Conservation (phyloP, 2,113 vertebrate genomes). For the Columba livia region DNA sequence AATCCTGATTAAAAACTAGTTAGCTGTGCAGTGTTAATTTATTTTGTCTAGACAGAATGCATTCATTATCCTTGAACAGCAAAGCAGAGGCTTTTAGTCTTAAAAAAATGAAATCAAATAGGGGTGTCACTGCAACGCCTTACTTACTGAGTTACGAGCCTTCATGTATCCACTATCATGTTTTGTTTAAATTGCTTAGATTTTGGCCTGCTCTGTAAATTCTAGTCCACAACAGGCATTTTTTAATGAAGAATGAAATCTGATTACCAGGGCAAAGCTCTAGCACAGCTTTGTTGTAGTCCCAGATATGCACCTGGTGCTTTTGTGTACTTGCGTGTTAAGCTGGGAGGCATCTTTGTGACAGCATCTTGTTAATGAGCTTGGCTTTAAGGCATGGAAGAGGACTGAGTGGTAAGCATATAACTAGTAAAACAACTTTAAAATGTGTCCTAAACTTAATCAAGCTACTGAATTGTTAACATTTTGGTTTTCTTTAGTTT, state of each 20-base stretch:
- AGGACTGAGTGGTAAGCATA: background rate
- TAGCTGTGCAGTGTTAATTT: conserved; percentile 40
- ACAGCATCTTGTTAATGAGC: conserved; percentile 53
- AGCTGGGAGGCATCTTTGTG: conserved; percentile 42
- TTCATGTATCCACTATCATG: background rate
- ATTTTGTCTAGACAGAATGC: conserved; percentile 13
- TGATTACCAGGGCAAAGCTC: conserved; percentile 61
- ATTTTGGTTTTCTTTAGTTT: conserved; percentile 66
- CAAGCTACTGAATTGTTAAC: conserved; percentile 56
- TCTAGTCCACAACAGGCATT: conserved; percentile 52
- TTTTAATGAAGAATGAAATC: conserved; percentile 76
- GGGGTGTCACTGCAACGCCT: background rate
- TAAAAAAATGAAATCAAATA: conserved; percentile 29
- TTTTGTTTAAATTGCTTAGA: conserved; percentile 52
- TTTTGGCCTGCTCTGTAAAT: conserved; percentile 62
- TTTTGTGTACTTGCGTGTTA: conserved; percentile 58
- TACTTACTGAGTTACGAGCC: conserved; percentile 34
- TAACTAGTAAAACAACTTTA: conserved; percentile 30
- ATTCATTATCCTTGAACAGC: conserved; percentile 25
- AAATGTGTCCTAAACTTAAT: conserved; percentile 30
- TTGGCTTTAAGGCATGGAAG: background rate
- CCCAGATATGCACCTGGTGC: conserved; percentile 83
- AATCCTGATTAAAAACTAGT: conserved; percentile 48
- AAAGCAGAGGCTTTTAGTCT: conserved; percentile 5
- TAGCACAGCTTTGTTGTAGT: conserved; percentile 67